Base-by-base conservation (phyloP, 2,888 invertebrate species). In the Drosophila tanythrix region DNA sequence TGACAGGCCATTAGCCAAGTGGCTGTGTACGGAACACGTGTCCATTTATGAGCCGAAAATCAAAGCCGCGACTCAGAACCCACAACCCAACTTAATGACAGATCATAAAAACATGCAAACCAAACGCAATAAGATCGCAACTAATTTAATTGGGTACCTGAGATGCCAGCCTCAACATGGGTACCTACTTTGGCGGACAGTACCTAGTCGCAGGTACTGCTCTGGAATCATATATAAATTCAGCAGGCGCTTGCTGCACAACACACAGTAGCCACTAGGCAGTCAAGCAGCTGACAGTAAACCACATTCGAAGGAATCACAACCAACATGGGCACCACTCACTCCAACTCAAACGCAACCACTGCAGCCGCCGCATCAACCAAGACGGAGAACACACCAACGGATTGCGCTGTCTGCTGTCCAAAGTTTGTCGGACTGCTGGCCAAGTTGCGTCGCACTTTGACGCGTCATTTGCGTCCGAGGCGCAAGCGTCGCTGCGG, bases 1-100 rank as follows among this genome's bases (percentile, higher is more conserved):
- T 72, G 81, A 61, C 70, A 65, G 70, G 71, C 82, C 87, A 82
- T 83, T 83, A 81, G 71, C 29, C 36, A 55, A 46, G 25, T 55
- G 36, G 11, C 27, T 6, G 25, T 35, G 13, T n/a, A 21, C 53
- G 50, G 55, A 55, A 69, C 79, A 87, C 73, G 85, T 87, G 82
- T 82, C 55, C 61, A 11, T 40, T 68, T 68, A 79, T 65, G 72
- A 57, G 38, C 31, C 75, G 69, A 51, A 64, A 79, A 64, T 60
- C 66, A 69, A 64, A 79, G 64, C 60, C 66, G 73, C 66, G 57
- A 43, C 21, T 27, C 10, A 53, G 63, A 71, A n/a, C 18, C 43
- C 35, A 73, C 81, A 81, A 78, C 77, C 78, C 76, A 68, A 59
- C 52, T 59, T 72, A 78, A 80, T 76, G 70, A 51, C 56, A 43